Evolutionary conservation across 2,113 vertebrate genomes (phyloP), one percentile per base, ranked within the genome.

Genomic region (Chloebia gouldiae): DNA sequence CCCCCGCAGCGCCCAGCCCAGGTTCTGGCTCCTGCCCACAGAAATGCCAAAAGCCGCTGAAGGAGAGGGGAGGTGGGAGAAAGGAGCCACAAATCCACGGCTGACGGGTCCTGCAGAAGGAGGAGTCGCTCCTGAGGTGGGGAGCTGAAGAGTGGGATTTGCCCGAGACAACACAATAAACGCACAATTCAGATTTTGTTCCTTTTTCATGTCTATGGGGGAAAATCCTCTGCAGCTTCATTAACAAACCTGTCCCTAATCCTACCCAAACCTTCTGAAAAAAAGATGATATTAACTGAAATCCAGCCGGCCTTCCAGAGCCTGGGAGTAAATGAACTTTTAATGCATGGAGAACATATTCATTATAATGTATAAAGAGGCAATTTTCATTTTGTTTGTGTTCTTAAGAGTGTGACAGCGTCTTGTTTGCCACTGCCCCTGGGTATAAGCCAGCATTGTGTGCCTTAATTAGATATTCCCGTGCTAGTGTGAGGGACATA

Each of bases 401-500:
- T 96, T 97, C 93, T 53, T 60, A 87, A 92, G 94, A 97, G 97
- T 97, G 96, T 97, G 97, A 97, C 97, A 97, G 97, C 73, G 85
- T 81, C 98, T 98, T 97, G 98, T 98, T 97, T 94, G 97, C 51
- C 19, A 93, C 82, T 91, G 97, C 98, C 98, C 96, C 85, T 53
- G 63, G 97, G 97, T 97, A 97, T 94, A 93, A 97, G 94, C 91
- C 80, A 94, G 94, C 97, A 97, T 97, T 98, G 98, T 98, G 97
- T 19, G 40, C 82, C 92, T 97, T 98, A 95, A 98, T 98, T 98
- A 98, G 98, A 97, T 97, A 98, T 98, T 98, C 98, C 90, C 80
- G 57, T 68, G 97, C 95, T 95, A 93, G 96, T 87, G 95, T 96
- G 97, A 97, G 96, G 96, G 98, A 97, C 98, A 98, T 98, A 98